Base-by-base conservation (phyloP, 1,140 invertebrate species). In the Hycleus phaleratus region DNA sequence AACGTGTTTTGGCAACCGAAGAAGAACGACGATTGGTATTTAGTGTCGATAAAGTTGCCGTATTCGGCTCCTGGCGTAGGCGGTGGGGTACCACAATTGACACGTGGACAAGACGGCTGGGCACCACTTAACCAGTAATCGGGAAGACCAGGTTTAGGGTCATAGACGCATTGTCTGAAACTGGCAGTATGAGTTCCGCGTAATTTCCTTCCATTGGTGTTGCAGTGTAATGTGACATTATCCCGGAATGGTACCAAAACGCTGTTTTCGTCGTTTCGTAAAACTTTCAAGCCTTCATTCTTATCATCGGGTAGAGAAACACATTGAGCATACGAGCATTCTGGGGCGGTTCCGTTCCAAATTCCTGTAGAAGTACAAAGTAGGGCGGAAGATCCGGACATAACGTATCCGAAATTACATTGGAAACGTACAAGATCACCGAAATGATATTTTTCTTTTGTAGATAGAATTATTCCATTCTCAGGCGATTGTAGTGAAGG, bases 1-100 rank as follows among this genome's bases (percentile, higher is more conserved):
- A 97, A 97, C 0, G 94, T 96, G 68, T 95, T 91, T 77, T 97
- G 92, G 72, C 95, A 98, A 38, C 91, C 91, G 71, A 98, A 97
- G 79, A 91, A 93, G 77, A 97, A 97, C 1, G 86, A 93, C 26
- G 91, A 91, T 73, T 93, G 88, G 68, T 87, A 95, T 71, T 86
- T 87, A 0, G 93, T 95, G 68, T 95, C 92, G 9, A 85, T 73
- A 64, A 87, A 91, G 73, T 88, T 83, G 6, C 93, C 92, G 66
- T 96, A 95, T 72, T 91, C 90, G 9, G 93, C 92, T 42, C 95
- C 94, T n/a, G 91, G 85, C 26, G 91, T 93, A 43, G 89, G 85
- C 68, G 88, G 82, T 24, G 93, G 93, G 40, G 83, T 71, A 11
- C 93, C 93, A 74, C 93, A 97, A 68, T 95, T 88, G 38, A 88